Percentiles rank a stretch among this genome's conserved stretches.
phyloP scores from a whole-genome alignment of 1,140 invertebrate genomes.

The Heliconius nattereri region DNA sequence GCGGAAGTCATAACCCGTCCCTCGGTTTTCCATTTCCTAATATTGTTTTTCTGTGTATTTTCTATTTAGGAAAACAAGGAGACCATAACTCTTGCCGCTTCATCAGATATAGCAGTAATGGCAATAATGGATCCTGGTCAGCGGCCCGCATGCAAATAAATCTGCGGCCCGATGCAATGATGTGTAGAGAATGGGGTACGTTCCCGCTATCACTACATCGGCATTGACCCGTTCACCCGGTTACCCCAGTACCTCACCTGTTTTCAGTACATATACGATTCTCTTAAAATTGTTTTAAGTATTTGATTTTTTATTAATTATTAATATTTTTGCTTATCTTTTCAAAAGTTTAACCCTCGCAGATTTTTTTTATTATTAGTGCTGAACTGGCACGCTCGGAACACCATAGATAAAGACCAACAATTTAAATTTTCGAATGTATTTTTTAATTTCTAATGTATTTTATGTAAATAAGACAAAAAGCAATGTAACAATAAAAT shows the following conservation, averaged over 20 bases:
- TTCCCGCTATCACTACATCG: constrained; percentile 48
- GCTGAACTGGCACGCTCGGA: too few relatives aligned
- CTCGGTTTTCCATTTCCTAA: constrained; percentile 55
- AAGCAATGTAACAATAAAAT: too few relatives aligned
- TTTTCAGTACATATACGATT: background rate
- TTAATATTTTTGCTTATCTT: constrained; percentile 46
- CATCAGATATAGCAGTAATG: constrained; percentile 78
- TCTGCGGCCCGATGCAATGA: constrained; percentile 79
- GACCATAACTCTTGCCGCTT: constrained; percentile 76
- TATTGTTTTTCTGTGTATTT: constrained; percentile 62
- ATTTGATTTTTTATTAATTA: background rate
- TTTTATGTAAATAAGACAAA: too few relatives aligned
- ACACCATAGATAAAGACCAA: too few relatives aligned
- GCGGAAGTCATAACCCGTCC: constrained; percentile 73
- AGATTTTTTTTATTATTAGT: too few relatives aligned
- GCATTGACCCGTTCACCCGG: constrained; percentile 42
- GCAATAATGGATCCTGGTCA: constrained; percentile 81
- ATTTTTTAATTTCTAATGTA: too few relatives aligned
- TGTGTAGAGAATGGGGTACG: constrained; percentile 77
- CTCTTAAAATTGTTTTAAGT: constrained; percentile 32
- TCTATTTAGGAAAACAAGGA: constrained; percentile 76
- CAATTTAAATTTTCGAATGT: too few relatives aligned
- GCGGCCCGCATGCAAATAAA: constrained; percentile 81
- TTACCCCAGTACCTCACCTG: constrained; percentile 41
- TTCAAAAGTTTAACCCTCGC: background rate